Base-by-base conservation (phyloP, 2,113 vertebrate genomes). In the Panthera leo region DNA sequence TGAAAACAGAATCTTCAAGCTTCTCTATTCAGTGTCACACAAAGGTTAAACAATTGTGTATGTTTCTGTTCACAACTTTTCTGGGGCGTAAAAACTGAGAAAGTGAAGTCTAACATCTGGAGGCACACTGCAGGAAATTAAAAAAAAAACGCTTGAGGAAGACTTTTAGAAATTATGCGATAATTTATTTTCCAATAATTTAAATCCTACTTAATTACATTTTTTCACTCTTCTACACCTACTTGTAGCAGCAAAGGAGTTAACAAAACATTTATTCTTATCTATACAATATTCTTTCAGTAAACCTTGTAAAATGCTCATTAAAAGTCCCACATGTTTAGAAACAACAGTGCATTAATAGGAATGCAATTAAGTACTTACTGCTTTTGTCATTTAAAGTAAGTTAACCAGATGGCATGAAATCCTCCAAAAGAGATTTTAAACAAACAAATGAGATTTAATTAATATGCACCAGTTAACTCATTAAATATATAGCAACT, bases 391-490 rank as follows among this genome's bases (percentile, higher is more conserved):
- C 83, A 95, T 96, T 98, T 98, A 98, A 98, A 98, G 96, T 68
- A 98, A 98, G 97, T 97, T 98, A 98, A 97, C 94, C 95, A 98
- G 96, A 98, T 98, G 97, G 84, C 29, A 98, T 80, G 73, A 85
- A 98, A 98, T 86, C 71, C 68, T 92, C 92, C 78, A 95, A 97
- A 98, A 98, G 51, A 97, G 21, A 42, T 83, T 97, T 97, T 98
- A 97, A 98, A 89, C 92, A 92, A 98, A 85, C 96, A 98, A 97
- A 97, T 78, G 97, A 97, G 68, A 97, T 98, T 98, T 98, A 98
- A 98, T 98, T 98, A 98, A 98, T 98, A 98, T 97, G 96, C 79
- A 98, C 78, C 93, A 98, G 95, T 96, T 97, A 98, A 91, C 94
- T 98, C 93, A 96, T 98, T 98, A 98, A 98, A 98, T 96, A 97